Percentiles rank a stretch among this genome's conserved stretches.
Evolutionary conservation across 1,140 invertebrate genomes (phyloP).

Genomic region (Aphaenogaster ashmeadi): DNA sequence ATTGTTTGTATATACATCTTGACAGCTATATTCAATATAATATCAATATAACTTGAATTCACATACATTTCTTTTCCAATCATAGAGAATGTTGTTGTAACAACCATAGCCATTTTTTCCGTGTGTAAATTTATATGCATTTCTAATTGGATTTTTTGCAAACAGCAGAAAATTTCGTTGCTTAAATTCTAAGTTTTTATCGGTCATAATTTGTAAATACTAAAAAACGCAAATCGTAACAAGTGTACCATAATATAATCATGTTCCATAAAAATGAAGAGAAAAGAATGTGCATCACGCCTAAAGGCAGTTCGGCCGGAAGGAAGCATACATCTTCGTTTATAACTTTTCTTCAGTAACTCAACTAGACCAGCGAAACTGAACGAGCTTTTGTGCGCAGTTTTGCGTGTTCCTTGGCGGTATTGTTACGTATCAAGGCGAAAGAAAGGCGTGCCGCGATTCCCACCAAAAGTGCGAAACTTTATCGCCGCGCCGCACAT

Average conservation of each 20-base stretch:
- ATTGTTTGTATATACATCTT: too few relatives aligned
- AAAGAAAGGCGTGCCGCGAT: constrained; percentile 25
- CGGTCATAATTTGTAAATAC: background rate
- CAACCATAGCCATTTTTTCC: too few relatives aligned
- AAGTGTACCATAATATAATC: background rate
- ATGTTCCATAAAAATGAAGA: background rate
- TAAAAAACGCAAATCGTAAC: background rate
- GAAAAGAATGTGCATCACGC: background rate
- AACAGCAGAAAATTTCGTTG: background rate
- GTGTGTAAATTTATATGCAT: background rate
- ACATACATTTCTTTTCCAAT: too few relatives aligned
- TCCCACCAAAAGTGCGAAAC: constrained; percentile 25
- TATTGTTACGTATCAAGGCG: constrained; percentile 31
- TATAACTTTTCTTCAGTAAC: constrained; percentile 24
- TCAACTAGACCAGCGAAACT: constrained; percentile 3
- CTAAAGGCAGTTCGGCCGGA: background rate
- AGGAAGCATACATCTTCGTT: background rate
- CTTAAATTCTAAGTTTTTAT: background rate
- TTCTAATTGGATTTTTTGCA: background rate
- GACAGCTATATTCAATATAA: too few relatives aligned
- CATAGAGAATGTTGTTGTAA: too few relatives aligned
- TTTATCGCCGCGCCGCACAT: constrained; percentile 58
- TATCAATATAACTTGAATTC: too few relatives aligned
- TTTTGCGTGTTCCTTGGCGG: constrained; percentile 24
- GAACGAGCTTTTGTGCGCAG: background rate